Base-by-base conservation (phyloP, 53 echinoderm and acorn worm genomes). In the Astropecten irregularis region DNA sequence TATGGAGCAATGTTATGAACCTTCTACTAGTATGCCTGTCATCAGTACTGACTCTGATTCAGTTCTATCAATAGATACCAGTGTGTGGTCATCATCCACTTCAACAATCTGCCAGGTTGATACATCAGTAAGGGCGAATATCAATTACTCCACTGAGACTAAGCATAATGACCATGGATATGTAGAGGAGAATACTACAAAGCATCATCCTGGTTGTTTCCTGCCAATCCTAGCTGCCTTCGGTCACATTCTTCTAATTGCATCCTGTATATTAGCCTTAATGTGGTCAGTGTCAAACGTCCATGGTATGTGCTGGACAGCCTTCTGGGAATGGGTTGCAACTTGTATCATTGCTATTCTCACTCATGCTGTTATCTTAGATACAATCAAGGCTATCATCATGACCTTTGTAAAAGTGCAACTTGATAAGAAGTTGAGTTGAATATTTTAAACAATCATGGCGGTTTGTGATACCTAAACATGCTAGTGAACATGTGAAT, bases 311-410 rank as follows among this genome's bases (percentile, higher is more conserved):
- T 79, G 79, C 49, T 62, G 47, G 79, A 47, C 9, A 27, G 46
- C 60, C 44, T 59, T 77, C 60, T 77, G 59, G 77, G 77, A 61
- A 29, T 79, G 79, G 79, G 61, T 62, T 36, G 62, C 79, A 26
- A 47, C 48, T 18, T 79, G 56, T 48, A 79, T 79, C 60, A 60
- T 79, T 47, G 62, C 79, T 27, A 22, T 79, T 26, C 61, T 79
- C 79, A 42, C 61, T 62, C 46, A 62, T n/a, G 62, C 46, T 30
- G 60, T 60, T 21, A 32, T 79, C 77, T 59, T 77, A 29, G 77
- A 77, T 44, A 58, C 58, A 4, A 28, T 59, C 11, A 77, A 60
- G 58, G 61, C 61, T 40, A 29, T 77, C 30, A 16, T 29, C 32
- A 29, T 77, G 62, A 77, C 77, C 9, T 13, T 30, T 16, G 16